A percentile compares a stretch with the other conserved stretches of the same genome.
These are phyloP conservation scores for Habroteleia sp. DNA, from an alignment of 2,888 invertebrate species.

Conservation along the genomic window DNA sequence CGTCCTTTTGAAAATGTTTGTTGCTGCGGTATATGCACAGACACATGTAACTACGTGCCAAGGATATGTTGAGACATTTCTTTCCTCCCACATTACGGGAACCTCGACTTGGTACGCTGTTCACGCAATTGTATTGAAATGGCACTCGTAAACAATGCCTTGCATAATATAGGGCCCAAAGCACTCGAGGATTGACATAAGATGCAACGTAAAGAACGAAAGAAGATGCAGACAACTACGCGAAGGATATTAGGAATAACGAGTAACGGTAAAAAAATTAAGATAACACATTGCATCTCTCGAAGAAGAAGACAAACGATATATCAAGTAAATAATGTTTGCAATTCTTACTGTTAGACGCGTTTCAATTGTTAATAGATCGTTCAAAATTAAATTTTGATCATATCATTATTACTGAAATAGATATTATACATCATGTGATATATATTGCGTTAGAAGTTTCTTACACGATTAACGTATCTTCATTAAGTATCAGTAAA, in stretches of 20 bases:
- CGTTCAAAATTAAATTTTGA: constrained; percentile 8
- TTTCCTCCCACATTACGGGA: constrained; percentile 66
- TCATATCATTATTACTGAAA: background rate
- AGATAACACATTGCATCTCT: constrained; percentile 10
- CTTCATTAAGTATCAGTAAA: constrained; percentile 23
- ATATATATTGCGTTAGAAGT: constrained; percentile 2
- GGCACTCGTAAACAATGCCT: constrained; percentile 77
- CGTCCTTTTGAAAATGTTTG: constrained; percentile 39
- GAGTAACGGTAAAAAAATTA: constrained; percentile 21
- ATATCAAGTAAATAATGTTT: constrained; percentile 2
- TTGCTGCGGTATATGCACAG: constrained; percentile 5
- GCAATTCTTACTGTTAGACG: constrained; percentile 12
- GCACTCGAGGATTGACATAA: constrained; percentile 70
- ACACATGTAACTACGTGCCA: constrained; percentile 67
- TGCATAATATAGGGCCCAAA: constrained; percentile 71
- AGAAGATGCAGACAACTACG: constrained; percentile 43
- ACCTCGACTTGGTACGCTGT: constrained; percentile 59
- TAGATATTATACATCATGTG: background rate
- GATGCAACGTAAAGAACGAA: constrained; percentile 47
- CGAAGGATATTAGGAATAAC: constrained; percentile 35
- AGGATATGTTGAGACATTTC: constrained; percentile 76
- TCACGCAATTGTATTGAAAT: constrained; percentile 79
- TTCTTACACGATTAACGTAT: constrained; percentile 2
- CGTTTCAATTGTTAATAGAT: constrained; percentile 8
- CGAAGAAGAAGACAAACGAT: too few species aligned